Percentiles rank a stretch among this genome's conserved stretches.
phyloP scores from a whole-genome alignment of 1,140 invertebrate genomes.

The Cataglyphis hispanica region DNA sequence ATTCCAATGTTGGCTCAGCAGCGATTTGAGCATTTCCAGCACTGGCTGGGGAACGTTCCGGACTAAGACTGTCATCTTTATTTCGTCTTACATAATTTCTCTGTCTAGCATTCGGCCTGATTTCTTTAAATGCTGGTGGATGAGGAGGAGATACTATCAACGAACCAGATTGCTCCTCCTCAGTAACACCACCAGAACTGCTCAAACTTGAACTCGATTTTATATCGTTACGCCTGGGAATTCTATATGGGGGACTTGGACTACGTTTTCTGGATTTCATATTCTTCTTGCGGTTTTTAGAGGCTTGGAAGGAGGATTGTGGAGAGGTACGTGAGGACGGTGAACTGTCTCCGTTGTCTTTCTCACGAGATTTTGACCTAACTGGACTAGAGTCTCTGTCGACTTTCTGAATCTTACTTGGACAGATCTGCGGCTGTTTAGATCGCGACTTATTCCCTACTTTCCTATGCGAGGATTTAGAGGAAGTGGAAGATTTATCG shows the following conservation, averaged over 20 bases:
- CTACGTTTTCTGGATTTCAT: slow-evolving; percentile 83
- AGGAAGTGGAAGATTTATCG: slow-evolving; percentile 81
- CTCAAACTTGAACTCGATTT: slow-evolving; percentile 76
- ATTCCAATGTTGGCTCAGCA: slow-evolving; percentile 73
- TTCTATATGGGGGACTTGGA: slow-evolving; percentile 83
- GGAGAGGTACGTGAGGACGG: slow-evolving; percentile 77
- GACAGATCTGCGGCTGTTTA: slow-evolving; percentile 77
- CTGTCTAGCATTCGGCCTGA: slow-evolving; percentile 88
- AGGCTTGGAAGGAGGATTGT: slow-evolving; percentile 79
- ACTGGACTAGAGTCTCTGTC: slow-evolving; percentile 79
- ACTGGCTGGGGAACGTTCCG: slow-evolving; percentile 74
- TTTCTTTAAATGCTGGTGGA: slow-evolving; percentile 88
- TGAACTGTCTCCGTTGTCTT: slow-evolving; percentile 78
- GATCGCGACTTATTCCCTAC: slow-evolving; percentile 82
- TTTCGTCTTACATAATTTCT: slow-evolving; percentile 89
- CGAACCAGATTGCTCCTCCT: slow-evolving; percentile 85
- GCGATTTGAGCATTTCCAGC: slow-evolving; percentile 66
- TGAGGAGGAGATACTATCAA: slow-evolving; percentile 84
- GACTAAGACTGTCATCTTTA: slow-evolving; percentile 87
- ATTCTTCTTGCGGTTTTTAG: slow-evolving; percentile 81
- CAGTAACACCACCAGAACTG: slow-evolving; percentile 81
- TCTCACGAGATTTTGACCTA: slow-evolving; percentile 82
- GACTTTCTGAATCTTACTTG: slow-evolving; percentile 79
- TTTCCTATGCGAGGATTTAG: slow-evolving; percentile 82
- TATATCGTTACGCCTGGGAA: slow-evolving; percentile 81